Evolutionary conservation across 2,888 invertebrate species (phyloP), one percentile per base, ranked within the genome.

Genomic region (Mesorhabditis spiculigera): DNA sequence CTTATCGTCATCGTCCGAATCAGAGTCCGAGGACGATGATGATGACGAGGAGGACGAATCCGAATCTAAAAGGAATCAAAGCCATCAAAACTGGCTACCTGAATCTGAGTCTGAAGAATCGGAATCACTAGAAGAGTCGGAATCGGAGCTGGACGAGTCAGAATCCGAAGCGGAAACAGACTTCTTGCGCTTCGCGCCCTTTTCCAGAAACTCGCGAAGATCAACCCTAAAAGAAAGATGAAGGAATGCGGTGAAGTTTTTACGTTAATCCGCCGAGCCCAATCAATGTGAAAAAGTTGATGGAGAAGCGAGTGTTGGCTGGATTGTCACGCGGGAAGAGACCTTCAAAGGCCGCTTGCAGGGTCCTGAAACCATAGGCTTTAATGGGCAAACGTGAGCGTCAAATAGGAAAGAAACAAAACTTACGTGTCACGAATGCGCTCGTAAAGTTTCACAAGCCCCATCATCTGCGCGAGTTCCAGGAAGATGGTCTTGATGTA

Each of bases 221-320:
- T 83, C 83, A 16, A 84, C 61, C 5, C 81, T 81, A 68, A 65
- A 80, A 72, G 71, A 13, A 66, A 69, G 5, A n/a, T 13, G 5
- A 43, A 45, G n/a, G 28, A n/a, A 43, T 28, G 4, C 8, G 4
- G 41, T n/a, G 16, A 64, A 50, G 13, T 63, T 72, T 90, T 88
- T 86, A 90, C 89, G 97, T 98, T 3, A 98, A 89, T 0, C 95
- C 96, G 70, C 97, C 97, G 69, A 98, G 90, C 80, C 97, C 95
- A 85, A 95, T 95, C 0, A 94, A 93, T 0, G 95, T 95, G 87
- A 96, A 96, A 88, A 95, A 96, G 86, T 96, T 96, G 67, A 98
- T 97, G 0, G 97, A 93, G 88, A 98, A 98, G 83, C 97, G 89
- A 0, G 96, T 95, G 86, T 97, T 94, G 86, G 93, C 91, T 0